Base-by-base conservation (phyloP, 2,797 vertebrate species). In the Podargus strigoides region DNA sequence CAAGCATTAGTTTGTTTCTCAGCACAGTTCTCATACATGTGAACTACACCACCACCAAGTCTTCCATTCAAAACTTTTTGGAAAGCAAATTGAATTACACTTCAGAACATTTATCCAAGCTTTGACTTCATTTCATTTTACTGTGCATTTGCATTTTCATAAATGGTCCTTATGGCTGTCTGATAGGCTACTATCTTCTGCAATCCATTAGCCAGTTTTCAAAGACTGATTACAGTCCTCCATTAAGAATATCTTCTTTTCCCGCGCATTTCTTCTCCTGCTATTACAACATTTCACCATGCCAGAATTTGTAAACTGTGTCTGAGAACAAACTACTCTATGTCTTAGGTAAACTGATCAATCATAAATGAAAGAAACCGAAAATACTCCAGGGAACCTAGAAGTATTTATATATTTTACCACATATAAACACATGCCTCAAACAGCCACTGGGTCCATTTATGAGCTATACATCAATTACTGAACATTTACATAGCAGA, bases 401-500 rank as follows among this genome's bases (percentile, higher is more conserved):
- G 50, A 81, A 70, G 50, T 77, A 88, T 91, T 90, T 87, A 63
- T 77, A 16, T 44, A 53, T 86, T 80, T 91, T 79, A 49, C 36
- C 56, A 75, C 6, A 9, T 63, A 85, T 80, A 88, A 84, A 88
- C 66, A 91, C 28, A 89, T 69, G 70, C 50, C 87, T 89, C 78
- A 85, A 86, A 92, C 41, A 94, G 81, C 72, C 87, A 80, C 36
- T 67, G 52, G 81, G 82, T 78, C 75, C 69, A 63, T 91, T 89
- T 84, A 78, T 27, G 76, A 95, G 81, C 69, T 75, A 56, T 46
- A 88, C 59, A 91, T 91, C 74, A 93, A 93, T 91, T 92, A 94
- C 79, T 59, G 83, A 95, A 69, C 47, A 91, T 96, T 94, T 95
- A 87, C 72, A 93, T 76, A 79, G 13, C 63, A 90, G 93, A 93